phyloP scores from a whole-genome alignment of 2,888 invertebrate species.

The Lasioglossum marginatum region DNA sequence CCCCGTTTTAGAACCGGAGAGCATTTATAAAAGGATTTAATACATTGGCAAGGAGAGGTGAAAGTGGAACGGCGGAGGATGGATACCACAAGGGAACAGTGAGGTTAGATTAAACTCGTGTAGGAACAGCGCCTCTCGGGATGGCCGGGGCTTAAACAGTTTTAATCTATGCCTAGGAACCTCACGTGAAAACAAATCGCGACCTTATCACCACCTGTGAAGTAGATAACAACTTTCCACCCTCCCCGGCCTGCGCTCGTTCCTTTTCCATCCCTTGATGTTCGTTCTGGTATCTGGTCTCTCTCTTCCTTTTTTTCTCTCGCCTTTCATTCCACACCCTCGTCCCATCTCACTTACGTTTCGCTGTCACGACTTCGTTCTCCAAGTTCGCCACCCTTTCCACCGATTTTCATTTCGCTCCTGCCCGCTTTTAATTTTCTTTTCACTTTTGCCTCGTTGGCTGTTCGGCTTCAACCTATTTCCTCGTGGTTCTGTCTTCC shows the following conservation, averaged over 20 bases:
- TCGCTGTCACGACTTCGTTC: slow-evolving; percentile 13
- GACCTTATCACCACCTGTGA: slow-evolving; percentile 81
- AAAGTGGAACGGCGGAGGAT: slow-evolving; percentile 68
- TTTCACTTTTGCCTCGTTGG: slow-evolving; percentile 30
- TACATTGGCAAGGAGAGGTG: slow-evolving; percentile 49
- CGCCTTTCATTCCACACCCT: slow-evolving; percentile 29
- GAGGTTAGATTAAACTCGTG: slow-evolving; percentile 80
- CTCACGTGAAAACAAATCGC: slow-evolving; percentile 82
- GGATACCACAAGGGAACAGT: slow-evolving; percentile 71
- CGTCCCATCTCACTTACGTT: slow-evolving; percentile 34
- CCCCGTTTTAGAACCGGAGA: slow-evolving; percentile 13
- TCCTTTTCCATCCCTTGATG: slow-evolving; percentile 56
- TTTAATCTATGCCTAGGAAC: slow-evolving; percentile 79
- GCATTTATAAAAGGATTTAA: slow-evolving; percentile 63
- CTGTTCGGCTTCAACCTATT: slow-evolving; percentile 7
- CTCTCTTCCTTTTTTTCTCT: slow-evolving; percentile 35
- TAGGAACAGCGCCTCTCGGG: slow-evolving; percentile 76
- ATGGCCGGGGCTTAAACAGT: slow-evolving; percentile 76
- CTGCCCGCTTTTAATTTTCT: slow-evolving; percentile 19
- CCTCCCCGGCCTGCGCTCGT: slow-evolving; percentile 49
- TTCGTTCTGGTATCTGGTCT: slow-evolving; percentile 27
- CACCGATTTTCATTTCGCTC: slow-evolving; percentile 10
- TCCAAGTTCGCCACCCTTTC: slow-evolving; percentile 16
- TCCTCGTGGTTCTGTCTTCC: slow-evolving; percentile 28
- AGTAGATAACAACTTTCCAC: slow-evolving; percentile 83